A percentile compares a stretch with the other conserved stretches of the same genome.
Conservation (phyloP, 2,113 vertebrate species). For the Psittacula cyanocephala region DNA sequence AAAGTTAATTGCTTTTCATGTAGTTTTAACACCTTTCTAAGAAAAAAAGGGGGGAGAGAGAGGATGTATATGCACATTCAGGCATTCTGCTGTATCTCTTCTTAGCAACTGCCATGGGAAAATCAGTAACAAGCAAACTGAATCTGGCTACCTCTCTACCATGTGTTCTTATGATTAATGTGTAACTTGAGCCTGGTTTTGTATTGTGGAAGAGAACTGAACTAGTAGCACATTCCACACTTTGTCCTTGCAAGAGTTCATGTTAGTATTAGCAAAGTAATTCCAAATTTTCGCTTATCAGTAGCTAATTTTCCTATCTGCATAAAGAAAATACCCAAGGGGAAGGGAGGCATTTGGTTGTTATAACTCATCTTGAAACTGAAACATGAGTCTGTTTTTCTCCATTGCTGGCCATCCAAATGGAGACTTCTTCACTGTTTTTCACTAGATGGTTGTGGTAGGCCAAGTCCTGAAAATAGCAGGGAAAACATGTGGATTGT, state of each 20-base stretch:
- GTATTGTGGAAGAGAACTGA: background rate
- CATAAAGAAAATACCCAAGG: slow-evolving; percentile 29
- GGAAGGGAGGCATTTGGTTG: slow-evolving; percentile 9
- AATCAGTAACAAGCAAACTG: background rate
- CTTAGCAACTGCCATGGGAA: background rate
- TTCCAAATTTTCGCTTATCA: background rate
- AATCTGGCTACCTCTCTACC: background rate
- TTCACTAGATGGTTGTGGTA: background rate
- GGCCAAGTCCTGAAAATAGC: background rate
- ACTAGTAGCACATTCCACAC: background rate
- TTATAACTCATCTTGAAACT: background rate
- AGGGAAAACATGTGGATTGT: background rate
- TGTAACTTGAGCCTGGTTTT: background rate
- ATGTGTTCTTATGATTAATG: background rate
- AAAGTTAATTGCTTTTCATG: background rate
- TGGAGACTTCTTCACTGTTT: background rate
- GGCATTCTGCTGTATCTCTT: background rate
- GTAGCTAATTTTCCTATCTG: background rate
- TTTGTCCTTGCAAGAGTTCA: background rate
- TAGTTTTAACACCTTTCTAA: background rate
- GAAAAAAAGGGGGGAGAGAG: background rate
- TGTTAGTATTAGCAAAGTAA: background rate
- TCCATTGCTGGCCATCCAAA: background rate
- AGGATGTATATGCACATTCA: fast-evolving
- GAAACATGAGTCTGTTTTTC: background rate